A percentile compares a stretch with the other conserved stretches of the same genome.
These are phyloP conservation scores for Halcyon badia DNA, from an alignment of 2,797 vertebrate genomes.

Conservation along the genomic window DNA sequence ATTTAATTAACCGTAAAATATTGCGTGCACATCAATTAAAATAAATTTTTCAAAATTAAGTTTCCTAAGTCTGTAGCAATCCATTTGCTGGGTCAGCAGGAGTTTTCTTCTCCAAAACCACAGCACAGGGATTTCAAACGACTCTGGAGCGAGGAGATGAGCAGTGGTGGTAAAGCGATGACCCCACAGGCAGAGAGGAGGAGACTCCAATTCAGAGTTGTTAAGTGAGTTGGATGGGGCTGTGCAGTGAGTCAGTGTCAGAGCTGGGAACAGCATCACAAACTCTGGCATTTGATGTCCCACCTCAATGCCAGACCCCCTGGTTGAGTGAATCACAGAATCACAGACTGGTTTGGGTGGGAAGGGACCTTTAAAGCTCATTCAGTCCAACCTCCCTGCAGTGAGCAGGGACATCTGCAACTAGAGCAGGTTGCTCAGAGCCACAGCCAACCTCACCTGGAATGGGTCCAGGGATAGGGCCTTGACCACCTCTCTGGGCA, in stretches of 20 bases:
- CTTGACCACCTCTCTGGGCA: neutral
- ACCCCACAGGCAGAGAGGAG: rapidly evolving
- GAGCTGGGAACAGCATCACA: neutral
- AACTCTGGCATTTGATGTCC: neutral
- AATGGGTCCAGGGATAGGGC: neutral
- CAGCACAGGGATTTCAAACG: neutral
- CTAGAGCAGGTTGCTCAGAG: neutral
- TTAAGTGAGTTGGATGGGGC: neutral
- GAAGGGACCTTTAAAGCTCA: neutral
- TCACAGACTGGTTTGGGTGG: neutral
- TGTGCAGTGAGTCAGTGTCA: neutral
- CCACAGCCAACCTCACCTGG: neutral
- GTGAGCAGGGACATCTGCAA: neutral
- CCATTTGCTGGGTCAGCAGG: neutral
- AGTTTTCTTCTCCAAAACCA: neutral
- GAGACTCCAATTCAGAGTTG: neutral
- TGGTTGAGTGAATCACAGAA: neutral
- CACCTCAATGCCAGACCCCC: neutral
- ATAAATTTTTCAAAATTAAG: neutral
- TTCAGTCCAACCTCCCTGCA: neutral
- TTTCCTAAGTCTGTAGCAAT: neutral
- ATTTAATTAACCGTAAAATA: neutral
- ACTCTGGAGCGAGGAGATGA: neutral
- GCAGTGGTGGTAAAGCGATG: rapidly evolving
- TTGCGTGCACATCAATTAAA: rapidly evolving